phyloP scores from a whole-genome alignment of 2,888 invertebrate species.

The Acanthoscelides obtectus region DNA sequence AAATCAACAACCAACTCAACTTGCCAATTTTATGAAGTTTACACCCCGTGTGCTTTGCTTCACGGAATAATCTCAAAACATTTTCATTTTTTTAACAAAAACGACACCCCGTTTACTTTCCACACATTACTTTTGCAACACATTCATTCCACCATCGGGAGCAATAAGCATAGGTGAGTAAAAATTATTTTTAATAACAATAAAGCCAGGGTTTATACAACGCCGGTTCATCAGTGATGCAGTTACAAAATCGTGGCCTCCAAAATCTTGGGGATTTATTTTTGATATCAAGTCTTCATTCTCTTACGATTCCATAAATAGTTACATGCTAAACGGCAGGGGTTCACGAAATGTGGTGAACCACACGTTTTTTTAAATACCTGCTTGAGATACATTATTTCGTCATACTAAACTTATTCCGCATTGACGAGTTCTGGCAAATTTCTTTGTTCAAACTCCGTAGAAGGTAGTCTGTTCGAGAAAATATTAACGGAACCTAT shows the following conservation, averaged over 20 bases:
- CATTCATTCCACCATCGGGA: slow-evolving; percentile 6
- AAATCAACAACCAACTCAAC: slow-evolving; percentile 20
- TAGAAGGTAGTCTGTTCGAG: not conserved
- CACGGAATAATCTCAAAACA: slow-evolving; percentile 38
- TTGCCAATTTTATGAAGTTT: slow-evolving; percentile 41
- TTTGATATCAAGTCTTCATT: too few relatives aligned
- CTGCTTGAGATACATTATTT: not conserved
- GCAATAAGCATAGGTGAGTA: slow-evolving; percentile 30
- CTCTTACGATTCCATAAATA: not conserved
- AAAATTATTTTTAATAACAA: slow-evolving; percentile 23
- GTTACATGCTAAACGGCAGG: not conserved
- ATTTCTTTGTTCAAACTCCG: not conserved
- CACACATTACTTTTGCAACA: slow-evolving; percentile 8
- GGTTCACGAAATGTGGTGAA: not conserved
- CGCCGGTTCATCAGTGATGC: slow-evolving; percentile 24
- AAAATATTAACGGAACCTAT: not conserved
- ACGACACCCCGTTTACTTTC: slow-evolving; percentile 10
- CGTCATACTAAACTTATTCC: not conserved
- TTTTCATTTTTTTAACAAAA: slow-evolving; percentile 23
- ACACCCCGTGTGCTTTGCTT: slow-evolving; percentile 39
- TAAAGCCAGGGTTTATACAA: slow-evolving; percentile 18
- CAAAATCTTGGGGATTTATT: too few relatives aligned
- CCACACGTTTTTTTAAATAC: not conserved
- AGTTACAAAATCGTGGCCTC: not conserved
- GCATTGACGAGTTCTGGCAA: not conserved